These are phyloP conservation scores for Eonycteris spelaea DNA, from an alignment of 2,113 vertebrate species.

Conservation along the genomic window DNA sequence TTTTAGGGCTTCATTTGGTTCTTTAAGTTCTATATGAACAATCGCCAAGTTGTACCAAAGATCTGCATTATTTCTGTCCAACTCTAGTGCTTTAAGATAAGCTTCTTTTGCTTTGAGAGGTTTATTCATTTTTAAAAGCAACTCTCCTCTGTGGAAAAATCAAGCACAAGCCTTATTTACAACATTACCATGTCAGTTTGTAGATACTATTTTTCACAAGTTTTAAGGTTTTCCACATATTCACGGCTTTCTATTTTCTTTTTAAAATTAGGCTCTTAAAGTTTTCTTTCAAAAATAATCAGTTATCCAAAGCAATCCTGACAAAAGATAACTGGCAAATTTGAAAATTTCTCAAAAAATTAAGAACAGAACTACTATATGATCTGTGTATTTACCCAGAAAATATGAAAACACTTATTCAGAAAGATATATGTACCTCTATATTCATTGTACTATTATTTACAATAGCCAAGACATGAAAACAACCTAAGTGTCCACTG, in stretches of 20 bases:
- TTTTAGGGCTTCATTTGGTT: constrained; percentile 92
- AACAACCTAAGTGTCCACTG: not conserved
- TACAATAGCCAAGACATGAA: not conserved
- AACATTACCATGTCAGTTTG: not conserved
- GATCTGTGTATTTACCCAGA: not conserved
- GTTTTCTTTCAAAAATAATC: not conserved
- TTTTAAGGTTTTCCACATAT: constrained; percentile 32
- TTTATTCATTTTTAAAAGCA: constrained; percentile 98
- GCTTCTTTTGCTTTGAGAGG: constrained; percentile 95
- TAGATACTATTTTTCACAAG: not conserved
- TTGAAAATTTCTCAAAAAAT: not conserved
- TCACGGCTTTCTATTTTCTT: not conserved
- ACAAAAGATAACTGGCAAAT: no score
- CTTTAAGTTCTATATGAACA: constrained; percentile 98
- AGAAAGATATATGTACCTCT: not conserved
- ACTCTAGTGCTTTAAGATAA: constrained; percentile 93
- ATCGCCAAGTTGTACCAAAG: constrained; percentile 99
- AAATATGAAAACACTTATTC: not conserved
- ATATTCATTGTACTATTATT: not conserved
- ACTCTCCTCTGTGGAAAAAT: constrained; percentile 90
- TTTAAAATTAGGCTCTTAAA: not conserved
- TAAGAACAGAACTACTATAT: not conserved
- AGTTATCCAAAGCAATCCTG: not conserved
- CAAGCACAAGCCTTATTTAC: constrained; percentile 54
- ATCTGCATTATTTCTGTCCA: constrained; percentile 94